Percentiles rank a stretch among this genome's conserved stretches.
Conservation (phyloP, 1,140 invertebrate species). For the Cylas formicarius region DNA sequence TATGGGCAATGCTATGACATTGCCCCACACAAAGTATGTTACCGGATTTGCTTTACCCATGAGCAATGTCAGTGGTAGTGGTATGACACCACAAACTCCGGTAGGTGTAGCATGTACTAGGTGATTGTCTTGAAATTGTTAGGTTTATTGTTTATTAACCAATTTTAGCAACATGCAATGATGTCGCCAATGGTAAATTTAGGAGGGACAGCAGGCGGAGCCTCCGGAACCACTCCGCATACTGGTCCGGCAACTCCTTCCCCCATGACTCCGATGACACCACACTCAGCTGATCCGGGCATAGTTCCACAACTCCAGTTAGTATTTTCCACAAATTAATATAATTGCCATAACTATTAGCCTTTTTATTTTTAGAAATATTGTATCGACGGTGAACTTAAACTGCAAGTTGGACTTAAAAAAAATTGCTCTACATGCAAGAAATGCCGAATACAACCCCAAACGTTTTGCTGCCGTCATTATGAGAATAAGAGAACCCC, state of each 20-base stretch:
- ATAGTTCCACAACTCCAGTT: constrained; percentile 93
- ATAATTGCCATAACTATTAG: constrained; percentile 1
- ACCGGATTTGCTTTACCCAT: constrained; percentile 58
- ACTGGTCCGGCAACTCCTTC: constrained; percentile 69
- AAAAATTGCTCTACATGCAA: constrained; percentile 96
- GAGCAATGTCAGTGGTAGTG: constrained; percentile 46
- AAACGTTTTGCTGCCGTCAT: constrained; percentile 99
- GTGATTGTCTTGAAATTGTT: background rate
- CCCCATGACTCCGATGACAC: constrained; percentile 90
- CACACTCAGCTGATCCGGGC: constrained; percentile 86
- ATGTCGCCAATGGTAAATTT: constrained; percentile 59
- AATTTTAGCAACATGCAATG: constrained; percentile 70
- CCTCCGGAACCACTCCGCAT: constrained; percentile 46
- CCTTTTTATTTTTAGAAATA: constrained; percentile 62
- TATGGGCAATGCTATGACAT: constrained; percentile 48
- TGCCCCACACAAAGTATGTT: constrained; percentile 63
- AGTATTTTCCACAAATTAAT: constrained; percentile 45
- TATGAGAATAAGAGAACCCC: constrained; percentile 97
- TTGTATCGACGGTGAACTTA: constrained; percentile 96
- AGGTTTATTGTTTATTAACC: constrained; percentile 1
- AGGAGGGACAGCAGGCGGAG: constrained; percentile 49
- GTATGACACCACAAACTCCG: constrained; percentile 84
- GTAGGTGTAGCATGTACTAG: constrained; percentile 46
- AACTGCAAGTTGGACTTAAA: constrained; percentile 94
- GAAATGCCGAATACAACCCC: constrained; percentile 99